A percentile compares a stretch with the other conserved stretches of the same genome.
phyloP scores from a whole-genome alignment of 2,888 invertebrate species.

The Balanococcus diminutus region DNA sequence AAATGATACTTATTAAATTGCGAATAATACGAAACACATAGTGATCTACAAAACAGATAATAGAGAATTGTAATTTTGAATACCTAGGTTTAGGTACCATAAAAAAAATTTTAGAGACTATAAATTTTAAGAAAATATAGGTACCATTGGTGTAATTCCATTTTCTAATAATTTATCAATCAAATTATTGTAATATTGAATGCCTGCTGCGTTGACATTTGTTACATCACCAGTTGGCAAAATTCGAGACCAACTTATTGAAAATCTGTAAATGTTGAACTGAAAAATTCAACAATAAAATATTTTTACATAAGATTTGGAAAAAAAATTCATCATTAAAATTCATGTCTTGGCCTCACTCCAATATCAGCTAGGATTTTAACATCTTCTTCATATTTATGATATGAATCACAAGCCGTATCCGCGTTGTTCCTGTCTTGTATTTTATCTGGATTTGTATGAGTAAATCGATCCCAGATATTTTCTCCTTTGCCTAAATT shows the following conservation, averaged over 20 bases:
- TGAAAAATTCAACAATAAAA: not conserved
- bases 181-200: constrained; percentile 64
- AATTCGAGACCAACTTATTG: constrained; percentile 63
- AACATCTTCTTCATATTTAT: constrained; percentile 69
- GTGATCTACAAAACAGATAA: no score
- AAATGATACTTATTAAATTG: no score
- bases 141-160: constrained; percentile 62
- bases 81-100: no score
- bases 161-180: constrained; percentile 62
- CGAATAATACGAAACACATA: no score
- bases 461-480: constrained; percentile 73
- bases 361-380: constrained; percentile 65
- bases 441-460: constrained; percentile 65
- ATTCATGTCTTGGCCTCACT: constrained; percentile 60
- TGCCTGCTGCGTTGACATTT: constrained; percentile 62
- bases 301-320: not conserved
- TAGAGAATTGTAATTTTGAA: no score
- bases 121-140: not conserved
- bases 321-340: not conserved
- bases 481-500: constrained; percentile 71
- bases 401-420: constrained; percentile 72
- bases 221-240: constrained; percentile 61
- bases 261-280: constrained; percentile 60
- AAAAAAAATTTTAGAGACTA: not conserved
- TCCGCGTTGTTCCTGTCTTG: constrained; percentile 68